Percentiles rank a stretch among this genome's conserved stretches.
These are phyloP conservation scores for Melospiza georgiana DNA, from an alignment of 2,113 vertebrate genomes.

Conservation along the genomic window DNA sequence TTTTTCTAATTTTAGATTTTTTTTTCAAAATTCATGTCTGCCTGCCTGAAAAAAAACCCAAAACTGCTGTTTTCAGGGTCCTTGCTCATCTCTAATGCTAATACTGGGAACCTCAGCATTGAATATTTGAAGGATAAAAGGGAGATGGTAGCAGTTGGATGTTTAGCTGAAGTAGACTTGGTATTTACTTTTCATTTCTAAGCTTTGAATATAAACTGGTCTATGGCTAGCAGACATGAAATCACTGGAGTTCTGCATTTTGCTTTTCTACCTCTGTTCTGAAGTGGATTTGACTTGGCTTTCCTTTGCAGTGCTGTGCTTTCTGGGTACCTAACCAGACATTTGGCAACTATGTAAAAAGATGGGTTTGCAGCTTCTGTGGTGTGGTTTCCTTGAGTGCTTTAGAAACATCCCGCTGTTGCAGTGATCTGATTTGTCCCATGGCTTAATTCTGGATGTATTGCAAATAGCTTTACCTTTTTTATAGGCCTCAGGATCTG, in stretches of 20 bases:
- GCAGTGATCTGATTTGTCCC: background rate
- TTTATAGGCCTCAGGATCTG: background rate
- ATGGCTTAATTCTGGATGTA: background rate
- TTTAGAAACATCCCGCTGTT: background rate
- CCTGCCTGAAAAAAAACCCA: background rate
- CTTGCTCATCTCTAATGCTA: background rate
- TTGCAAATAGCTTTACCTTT: background rate
- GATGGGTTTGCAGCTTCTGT: background rate
- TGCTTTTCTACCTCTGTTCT: conserved; percentile 41
- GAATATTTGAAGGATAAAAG: background rate
- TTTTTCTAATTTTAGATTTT: conserved; percentile 4
- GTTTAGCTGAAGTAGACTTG: background rate
- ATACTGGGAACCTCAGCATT: background rate
- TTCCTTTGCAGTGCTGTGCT: conserved; percentile 65
- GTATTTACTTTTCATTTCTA: background rate
- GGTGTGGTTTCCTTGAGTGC: background rate
- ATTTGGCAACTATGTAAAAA: conserved; percentile 22
- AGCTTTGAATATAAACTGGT: background rate
- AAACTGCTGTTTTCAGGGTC: background rate
- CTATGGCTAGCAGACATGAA: conserved; percentile 58
- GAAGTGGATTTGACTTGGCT: conserved; percentile 57
- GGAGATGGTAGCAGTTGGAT: background rate
- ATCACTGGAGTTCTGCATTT: conserved; percentile 1
- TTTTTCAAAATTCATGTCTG: conserved; percentile 53
- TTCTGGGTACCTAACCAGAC: conserved; percentile 34